A percentile compares a stretch with the other conserved stretches of the same genome.
phyloP scores from a whole-genome alignment of 2,113 vertebrate species.

The Bothrops jararaca region DNA sequence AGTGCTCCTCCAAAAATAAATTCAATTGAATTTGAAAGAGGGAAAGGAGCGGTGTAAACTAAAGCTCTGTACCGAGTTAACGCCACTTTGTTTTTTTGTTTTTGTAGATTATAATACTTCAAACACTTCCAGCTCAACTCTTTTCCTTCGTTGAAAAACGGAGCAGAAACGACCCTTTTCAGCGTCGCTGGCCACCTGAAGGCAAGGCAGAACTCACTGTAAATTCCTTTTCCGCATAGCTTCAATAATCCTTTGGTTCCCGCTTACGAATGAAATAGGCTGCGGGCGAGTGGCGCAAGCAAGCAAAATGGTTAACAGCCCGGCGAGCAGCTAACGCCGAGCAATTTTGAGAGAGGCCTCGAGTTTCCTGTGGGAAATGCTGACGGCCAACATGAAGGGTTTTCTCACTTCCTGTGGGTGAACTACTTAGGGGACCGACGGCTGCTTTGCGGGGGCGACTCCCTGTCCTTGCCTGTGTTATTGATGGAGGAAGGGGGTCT shows the following conservation, averaged over 20 bases:
- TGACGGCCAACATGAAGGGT: background rate
- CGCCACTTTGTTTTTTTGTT: background rate
- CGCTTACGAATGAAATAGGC: background rate
- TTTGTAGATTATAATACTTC: background rate
- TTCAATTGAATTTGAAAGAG: background rate
- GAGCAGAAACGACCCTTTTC: background rate
- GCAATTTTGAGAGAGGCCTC: background rate
- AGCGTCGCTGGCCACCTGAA: background rate
- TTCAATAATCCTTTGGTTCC: background rate
- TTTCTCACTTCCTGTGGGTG: slow-evolving; percentile 4
- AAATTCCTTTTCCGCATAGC: background rate
- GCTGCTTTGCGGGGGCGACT: background rate
- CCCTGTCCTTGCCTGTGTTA: background rate
- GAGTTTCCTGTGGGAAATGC: slow-evolving; percentile 18
- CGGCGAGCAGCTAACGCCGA: background rate
- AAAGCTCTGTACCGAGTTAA: background rate
- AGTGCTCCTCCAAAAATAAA: background rate
- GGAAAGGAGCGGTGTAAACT: background rate
- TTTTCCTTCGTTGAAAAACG: background rate
- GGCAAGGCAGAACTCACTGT: background rate
- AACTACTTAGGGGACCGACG: background rate
- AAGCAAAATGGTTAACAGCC: background rate
- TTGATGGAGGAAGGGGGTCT: background rate
- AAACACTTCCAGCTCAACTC: background rate
- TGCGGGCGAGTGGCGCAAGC: background rate